phyloP scores from a whole-genome alignment of 2,888 invertebrate genomes.

The Urechis unicinctus region DNA sequence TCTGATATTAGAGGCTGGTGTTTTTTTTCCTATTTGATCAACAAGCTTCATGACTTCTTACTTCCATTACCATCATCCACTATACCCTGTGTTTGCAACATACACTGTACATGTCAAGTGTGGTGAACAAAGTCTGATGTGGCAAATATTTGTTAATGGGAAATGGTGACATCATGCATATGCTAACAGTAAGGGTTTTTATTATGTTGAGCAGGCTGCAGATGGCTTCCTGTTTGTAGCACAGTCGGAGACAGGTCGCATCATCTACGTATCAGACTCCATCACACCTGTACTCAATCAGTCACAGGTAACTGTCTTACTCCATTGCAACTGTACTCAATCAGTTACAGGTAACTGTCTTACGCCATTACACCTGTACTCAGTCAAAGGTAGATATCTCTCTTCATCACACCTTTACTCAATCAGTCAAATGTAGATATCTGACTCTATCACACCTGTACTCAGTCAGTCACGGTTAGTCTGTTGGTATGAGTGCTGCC shows the following conservation, averaged over 20 bases:
- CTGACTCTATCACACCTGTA: slow-evolving; percentile 45
- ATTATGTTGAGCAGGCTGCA: slow-evolving; percentile 75
- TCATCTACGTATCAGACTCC: slow-evolving; percentile 98
- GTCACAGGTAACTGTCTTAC: slow-evolving; percentile 63
- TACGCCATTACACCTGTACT: not conserved
- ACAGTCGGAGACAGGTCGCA: slow-evolving; percentile 91
- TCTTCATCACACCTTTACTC: slow-evolving; percentile 93
- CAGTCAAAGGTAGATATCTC: slow-evolving; percentile 78
- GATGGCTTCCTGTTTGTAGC: slow-evolving; percentile 97
- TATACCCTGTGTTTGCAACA: too few relatives aligned
- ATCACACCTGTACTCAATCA: slow-evolving; percentile 96
- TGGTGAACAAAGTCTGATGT: too few relatives aligned
- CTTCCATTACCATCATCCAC: too few relatives aligned
- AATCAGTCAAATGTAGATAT: slow-evolving; percentile 78
- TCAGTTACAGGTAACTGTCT: slow-evolving; percentile 70
- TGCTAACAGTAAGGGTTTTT: too few relatives aligned
- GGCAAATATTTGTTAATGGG: too few relatives aligned
- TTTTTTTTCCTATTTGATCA: not conserved
- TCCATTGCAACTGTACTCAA: slow-evolving; percentile 53
- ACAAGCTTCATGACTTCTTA: not conserved
- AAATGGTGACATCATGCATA: too few relatives aligned
- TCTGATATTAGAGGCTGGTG: slow-evolving; percentile 75
- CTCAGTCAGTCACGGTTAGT: slow-evolving; percentile 84
- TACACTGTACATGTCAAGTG: too few relatives aligned
- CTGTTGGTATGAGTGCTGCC: too few relatives aligned